Evolutionary conservation across 2,888 invertebrate genomes (phyloP).

Genomic region (Drepanosiphum platanoidis): DNA sequence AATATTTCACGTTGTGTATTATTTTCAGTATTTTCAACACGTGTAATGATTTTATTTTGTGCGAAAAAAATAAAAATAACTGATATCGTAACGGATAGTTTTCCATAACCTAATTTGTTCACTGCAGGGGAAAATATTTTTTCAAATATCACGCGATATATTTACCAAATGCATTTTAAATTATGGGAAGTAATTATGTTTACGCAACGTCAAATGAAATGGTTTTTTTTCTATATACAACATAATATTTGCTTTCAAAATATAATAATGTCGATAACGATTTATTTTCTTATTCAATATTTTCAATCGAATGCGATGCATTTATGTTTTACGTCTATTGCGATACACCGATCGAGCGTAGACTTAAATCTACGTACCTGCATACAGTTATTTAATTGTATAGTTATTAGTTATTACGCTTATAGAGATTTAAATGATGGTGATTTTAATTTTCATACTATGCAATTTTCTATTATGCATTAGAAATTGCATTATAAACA

Average conservation of each 20-base stretch:
- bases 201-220: neutral
- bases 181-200: conserved; percentile 8
- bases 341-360: neutral
- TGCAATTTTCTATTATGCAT: too few relatives aligned
- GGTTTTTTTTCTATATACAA: neutral
- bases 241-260: neutral
- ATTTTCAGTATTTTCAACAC: neutral
- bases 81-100: neutral
- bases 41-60: neutral
- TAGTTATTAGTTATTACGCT: too few relatives aligned
- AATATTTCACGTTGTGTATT: neutral
- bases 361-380: neutral
- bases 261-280: neutral
- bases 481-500: too few relatives aligned
- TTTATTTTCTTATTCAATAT: neutral
- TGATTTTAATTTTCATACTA: too few relatives aligned
- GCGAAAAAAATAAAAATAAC: neutral
- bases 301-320: neutral
- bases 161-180: neutral
- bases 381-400: too few relatives aligned
- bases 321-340: neutral
- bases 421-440: too few relatives aligned
- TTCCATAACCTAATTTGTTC: neutral
- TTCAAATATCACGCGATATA: neutral
- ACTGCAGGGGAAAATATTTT: neutral